Evolutionary conservation across 2,113 vertebrate genomes (phyloP), one percentile per base, ranked within the genome.

Genomic region (Melospiza melodia): DNA sequence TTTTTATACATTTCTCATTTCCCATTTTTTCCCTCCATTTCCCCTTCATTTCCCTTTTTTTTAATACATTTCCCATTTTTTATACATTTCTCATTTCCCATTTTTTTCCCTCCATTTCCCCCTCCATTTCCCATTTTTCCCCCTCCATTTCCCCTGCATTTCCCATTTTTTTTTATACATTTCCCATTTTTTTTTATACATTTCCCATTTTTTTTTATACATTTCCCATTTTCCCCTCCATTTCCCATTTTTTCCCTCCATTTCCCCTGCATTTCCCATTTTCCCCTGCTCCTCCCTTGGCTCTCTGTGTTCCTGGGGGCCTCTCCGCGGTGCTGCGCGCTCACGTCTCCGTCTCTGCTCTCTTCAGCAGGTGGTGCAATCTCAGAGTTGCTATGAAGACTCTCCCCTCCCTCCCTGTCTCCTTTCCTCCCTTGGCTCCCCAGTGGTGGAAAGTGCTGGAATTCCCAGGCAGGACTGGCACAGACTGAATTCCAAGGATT

Each of bases 321-420:
- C 55, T 63, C 94, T 66, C 39, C 39, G 11, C 52, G 48, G 35
- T 52, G 39, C 89, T 49, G 46, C 52, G 43, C 74, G 25, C 79
- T 97, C 85, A 96, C 6, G 69, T 51, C 72, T 48, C 85, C 54
- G 13, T 97, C 73, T 97, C 65, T 97, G 33, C 28, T 98, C 92
- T 98, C 74, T 98, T 84, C 24, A 98, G 98, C 98, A 98, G 98
- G 98, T 91, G 98, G 98, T 89, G 98, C 98, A 18, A 98, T 98
- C 96, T 98, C 98, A 91, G 98, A 98, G 71, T 88, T 98, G 87
- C 84, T 98, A 62, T 98, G 98, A 98, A 97, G 97, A 97, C 23
- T 87, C 63, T 85, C 83, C 51, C 87, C 92, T 0, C 66, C 91
- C 69, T 55, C 81, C 89, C 91, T 89, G 65, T 71, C 8, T 76